phyloP scores from a whole-genome alignment of 1,140 invertebrate species.

The roundworm (Caenorhabditis elegans) region WBcel235 BX284606.5:7542001-7542500 shows the following conservation, averaged over 20 bases:
- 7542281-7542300: conserved; percentile 27
- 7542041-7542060: too few relatives aligned
- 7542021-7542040: not conserved
- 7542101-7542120: too few relatives aligned
- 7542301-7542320: conserved; percentile 27
- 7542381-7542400: conserved; percentile 22
- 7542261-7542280: conserved; percentile 17
- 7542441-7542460: not conserved
- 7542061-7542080: too few relatives aligned
- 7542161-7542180: too few relatives aligned
- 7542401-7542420: not conserved
- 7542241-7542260: not conserved
- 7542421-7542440: not conserved
- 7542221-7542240: too few relatives aligned
- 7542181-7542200: too few relatives aligned
- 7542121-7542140: too few relatives aligned
- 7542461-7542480: conserved; percentile 7
- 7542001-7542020: not conserved
- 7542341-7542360: conserved; percentile 22
- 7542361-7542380: not conserved
- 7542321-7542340: not conserved
- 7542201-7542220: too few relatives aligned
- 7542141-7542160: too few relatives aligned
- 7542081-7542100: too few relatives aligned
- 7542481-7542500: not conserved